phyloP scores from a whole-genome alignment of 1,140 invertebrate genomes.

The Drosophila littoralis region DNA sequence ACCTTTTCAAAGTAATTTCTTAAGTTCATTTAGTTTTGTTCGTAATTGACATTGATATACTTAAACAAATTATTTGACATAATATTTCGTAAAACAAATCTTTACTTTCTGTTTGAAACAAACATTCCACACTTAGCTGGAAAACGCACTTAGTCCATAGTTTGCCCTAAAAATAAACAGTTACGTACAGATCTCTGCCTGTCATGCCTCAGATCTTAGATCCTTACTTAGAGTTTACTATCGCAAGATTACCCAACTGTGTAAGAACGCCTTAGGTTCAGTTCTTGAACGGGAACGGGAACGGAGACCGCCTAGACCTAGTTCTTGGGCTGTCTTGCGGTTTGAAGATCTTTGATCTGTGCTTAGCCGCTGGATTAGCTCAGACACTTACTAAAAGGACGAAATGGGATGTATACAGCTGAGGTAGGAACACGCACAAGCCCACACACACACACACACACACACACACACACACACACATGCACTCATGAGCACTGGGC shows the following conservation, averaged over 20 bases:
- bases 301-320: slow-evolving; percentile 30
- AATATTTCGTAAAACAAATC: too few relatives aligned
- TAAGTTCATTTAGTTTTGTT: too few relatives aligned
- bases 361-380: slow-evolving; percentile 76
- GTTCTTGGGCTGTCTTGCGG: slow-evolving; percentile 56
- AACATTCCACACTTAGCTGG: too few relatives aligned
- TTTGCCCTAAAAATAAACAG: background rate
- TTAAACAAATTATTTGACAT: too few relatives aligned
- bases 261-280: slow-evolving; percentile 19
- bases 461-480: slow-evolving; percentile 20
- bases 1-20: too few relatives aligned
- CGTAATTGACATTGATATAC: too few relatives aligned
- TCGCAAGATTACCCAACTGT: slow-evolving; percentile 39
- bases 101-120: too few relatives aligned
- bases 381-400: slow-evolving; percentile 70
- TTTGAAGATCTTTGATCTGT: slow-evolving; percentile 79
- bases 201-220: background rate
- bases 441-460: slow-evolving; percentile 24
- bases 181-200: background rate
- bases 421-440: slow-evolving; percentile 25
- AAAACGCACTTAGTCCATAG: background rate
- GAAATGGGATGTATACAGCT: slow-evolving; percentile 24
- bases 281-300: background rate
- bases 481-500: slow-evolving; percentile 17
- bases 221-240: background rate